These are phyloP conservation scores for Drosophila putrida DNA, from an alignment of 2,888 invertebrate genomes.

Conservation along the genomic window DNA sequence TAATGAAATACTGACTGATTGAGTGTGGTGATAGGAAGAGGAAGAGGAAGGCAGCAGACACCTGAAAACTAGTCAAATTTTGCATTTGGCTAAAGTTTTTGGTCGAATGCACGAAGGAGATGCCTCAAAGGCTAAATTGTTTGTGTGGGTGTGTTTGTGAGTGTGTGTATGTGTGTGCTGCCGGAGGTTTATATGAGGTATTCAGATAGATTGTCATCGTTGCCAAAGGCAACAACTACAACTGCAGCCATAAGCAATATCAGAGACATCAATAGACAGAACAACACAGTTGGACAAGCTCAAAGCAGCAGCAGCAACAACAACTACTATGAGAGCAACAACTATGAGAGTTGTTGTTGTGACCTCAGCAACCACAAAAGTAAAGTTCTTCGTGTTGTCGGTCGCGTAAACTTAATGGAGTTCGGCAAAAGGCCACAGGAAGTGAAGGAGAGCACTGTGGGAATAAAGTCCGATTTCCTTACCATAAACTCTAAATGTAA, in stretches of 20 bases:
- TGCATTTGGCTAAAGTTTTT: slow-evolving; percentile 30
- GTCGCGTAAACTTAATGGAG: slow-evolving; percentile 81
- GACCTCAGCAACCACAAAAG: slow-evolving; percentile 68
- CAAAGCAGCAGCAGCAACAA: slow-evolving; percentile 34
- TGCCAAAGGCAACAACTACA: slow-evolving; percentile 46
- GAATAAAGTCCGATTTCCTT: too few relatives aligned
- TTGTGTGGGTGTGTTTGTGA: slow-evolving; percentile 7
- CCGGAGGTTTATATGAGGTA: slow-evolving; percentile 41
- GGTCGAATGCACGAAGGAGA: slow-evolving; percentile 6
- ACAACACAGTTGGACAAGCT: slow-evolving; percentile 56
- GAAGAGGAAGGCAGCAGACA: too few relatives aligned
- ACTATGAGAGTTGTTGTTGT: slow-evolving; percentile 23
- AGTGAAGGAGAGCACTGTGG: neutral
- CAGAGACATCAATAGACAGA: slow-evolving; percentile 54
- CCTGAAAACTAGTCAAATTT: slow-evolving; percentile 32
- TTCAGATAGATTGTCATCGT: slow-evolving; percentile 39
- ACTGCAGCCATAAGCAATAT: slow-evolving; percentile 19
- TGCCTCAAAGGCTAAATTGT: slow-evolving; percentile 33
- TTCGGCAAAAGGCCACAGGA: slow-evolving; percentile 63
- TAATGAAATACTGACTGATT: slow-evolving; percentile 32
- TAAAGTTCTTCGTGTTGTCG: slow-evolving; percentile 73
- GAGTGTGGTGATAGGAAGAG: neutral
- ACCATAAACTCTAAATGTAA: too few relatives aligned
- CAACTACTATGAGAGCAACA: slow-evolving; percentile 20
- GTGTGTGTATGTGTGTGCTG: slow-evolving; percentile 15